Evolutionary conservation across 1,140 invertebrate species (phyloP).

Genomic region (Chionoecetes opilio): DNA sequence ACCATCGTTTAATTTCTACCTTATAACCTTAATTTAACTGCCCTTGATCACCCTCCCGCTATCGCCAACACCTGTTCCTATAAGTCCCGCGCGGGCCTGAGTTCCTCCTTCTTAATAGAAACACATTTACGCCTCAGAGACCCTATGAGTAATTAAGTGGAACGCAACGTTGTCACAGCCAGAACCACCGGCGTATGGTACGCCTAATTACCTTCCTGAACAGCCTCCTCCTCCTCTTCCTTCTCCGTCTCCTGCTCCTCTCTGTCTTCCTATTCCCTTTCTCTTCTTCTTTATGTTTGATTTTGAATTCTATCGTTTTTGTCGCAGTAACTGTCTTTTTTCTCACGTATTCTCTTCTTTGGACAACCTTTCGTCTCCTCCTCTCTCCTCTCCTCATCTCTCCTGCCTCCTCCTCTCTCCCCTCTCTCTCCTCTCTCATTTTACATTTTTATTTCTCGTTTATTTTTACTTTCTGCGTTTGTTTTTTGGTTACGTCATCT

Average conservation of each 20-base stretch:
- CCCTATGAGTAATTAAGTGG: not conserved
- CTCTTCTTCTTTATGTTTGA: not conserved
- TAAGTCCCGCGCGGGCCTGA: not conserved
- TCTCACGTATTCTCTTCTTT: not conserved
- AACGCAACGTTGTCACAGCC: not conserved
- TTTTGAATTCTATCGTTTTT: too few species aligned
- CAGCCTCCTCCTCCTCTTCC: not conserved
- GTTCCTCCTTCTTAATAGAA: not conserved
- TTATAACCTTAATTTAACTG: not conserved
- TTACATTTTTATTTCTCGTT: not conserved
- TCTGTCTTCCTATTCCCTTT: not conserved
- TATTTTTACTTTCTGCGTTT: not conserved
- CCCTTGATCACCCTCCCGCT: not conserved
- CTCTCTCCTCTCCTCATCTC: not conserved
- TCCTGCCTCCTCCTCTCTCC: not conserved
- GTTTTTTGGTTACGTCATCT: slow-evolving; percentile 21
- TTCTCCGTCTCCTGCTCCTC: not conserved
- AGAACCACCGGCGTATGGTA: not conserved
- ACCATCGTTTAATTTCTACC: too few species aligned
- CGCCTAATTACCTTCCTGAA: not conserved
- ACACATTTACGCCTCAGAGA: slow-evolving; percentile 16
- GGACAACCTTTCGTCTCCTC: not conserved
- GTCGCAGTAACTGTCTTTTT: too few species aligned
- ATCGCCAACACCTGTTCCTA: not conserved
- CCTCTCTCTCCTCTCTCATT: not conserved